A percentile compares a stretch with the other conserved stretches of the same genome.
phyloP scores from a whole-genome alignment of 2,888 invertebrate species.

The Drosophila limbata region DNA sequence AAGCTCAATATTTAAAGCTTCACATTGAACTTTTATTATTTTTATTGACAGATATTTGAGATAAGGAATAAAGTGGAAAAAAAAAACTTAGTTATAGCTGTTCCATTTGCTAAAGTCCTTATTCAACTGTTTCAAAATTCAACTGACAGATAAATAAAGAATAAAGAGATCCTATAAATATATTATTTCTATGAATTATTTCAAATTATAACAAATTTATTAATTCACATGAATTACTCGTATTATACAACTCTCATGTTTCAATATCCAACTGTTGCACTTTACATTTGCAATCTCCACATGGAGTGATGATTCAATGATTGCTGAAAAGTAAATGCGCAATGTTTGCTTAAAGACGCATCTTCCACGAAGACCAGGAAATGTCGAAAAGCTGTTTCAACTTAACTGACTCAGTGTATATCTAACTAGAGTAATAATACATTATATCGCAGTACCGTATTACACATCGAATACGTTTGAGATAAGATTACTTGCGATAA shows the following conservation, averaged over 20 bases:
- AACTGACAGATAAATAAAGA: background rate
- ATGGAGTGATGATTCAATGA: constrained; percentile 1
- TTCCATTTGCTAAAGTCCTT: background rate
- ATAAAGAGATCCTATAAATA: background rate
- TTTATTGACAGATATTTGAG: background rate
- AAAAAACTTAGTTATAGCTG: background rate
- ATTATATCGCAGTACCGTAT: background rate
- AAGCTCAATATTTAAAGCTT: background rate
- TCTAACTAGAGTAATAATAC: background rate
- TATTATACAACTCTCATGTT: background rate
- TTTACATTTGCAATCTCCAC: background rate
- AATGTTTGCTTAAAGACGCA: constrained; percentile 1
- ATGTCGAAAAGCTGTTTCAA: constrained; percentile 11
- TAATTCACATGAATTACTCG: background rate
- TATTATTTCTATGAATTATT: background rate
- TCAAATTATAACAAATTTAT: too few species aligned
- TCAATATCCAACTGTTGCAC: background rate
- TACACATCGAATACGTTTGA: constrained; percentile 2
- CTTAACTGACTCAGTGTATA: constrained; percentile 17
- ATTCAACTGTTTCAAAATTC: background rate
- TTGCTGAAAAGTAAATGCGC: background rate
- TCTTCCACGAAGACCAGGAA: constrained; percentile 7
- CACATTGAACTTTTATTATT: background rate
- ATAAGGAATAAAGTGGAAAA: background rate
- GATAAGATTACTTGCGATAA: constrained; percentile 18